Base-by-base conservation (phyloP, 2,113 vertebrate species). In the Nothoprocta pentlandii region DNA sequence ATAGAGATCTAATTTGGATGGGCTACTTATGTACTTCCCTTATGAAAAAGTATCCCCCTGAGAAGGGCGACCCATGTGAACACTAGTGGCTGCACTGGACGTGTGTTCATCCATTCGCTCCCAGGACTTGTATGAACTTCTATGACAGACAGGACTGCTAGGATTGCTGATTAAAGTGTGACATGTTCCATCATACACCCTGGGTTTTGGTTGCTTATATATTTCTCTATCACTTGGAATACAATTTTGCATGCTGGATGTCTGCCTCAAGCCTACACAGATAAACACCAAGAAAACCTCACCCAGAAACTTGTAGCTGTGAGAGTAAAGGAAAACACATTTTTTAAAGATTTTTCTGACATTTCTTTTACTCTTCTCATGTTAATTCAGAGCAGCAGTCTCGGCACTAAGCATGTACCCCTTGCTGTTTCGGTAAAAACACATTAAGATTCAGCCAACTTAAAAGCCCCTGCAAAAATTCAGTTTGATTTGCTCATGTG, bases 401-500 rank as follows among this genome's bases (percentile, higher is more conserved):
- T 74, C 39, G 61, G 47, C 12, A 74, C 11, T 34, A 69, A 88
- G n/a, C 6, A 32, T 12, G 0, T 23, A 80, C 22, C 46, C 74
- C 77, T 30, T 66, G 5, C 16, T 70, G 16, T 46, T 88, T 26
- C 73, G 63, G n/a, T 67, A 54, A 77, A 92, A 90, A 21, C 26
- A 62, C 41, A 70, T 87, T 58, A 85, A 80, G 82, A 91, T 94
- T 94, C 63, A 90, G 68, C 25, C 53, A 69, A 71, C 32, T 87
- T 89, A 12, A 5, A 71, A 85, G 53, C 6, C 44, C 54, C 46
- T 83, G 34, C 8, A 69, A 90, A 93, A 91, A 90, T 85, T 80
- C 82, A 47, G 49, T 88, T 89, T 85, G 78, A 94, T 85, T 56
- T 34, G 32, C 74, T 95, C 39, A 56, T 87, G 91, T 82, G 44